These are phyloP conservation scores for Pocillopora meandrina DNA, from an alignment of 92 coral and sea anemone genomes.

Conservation along the genomic window DNA sequence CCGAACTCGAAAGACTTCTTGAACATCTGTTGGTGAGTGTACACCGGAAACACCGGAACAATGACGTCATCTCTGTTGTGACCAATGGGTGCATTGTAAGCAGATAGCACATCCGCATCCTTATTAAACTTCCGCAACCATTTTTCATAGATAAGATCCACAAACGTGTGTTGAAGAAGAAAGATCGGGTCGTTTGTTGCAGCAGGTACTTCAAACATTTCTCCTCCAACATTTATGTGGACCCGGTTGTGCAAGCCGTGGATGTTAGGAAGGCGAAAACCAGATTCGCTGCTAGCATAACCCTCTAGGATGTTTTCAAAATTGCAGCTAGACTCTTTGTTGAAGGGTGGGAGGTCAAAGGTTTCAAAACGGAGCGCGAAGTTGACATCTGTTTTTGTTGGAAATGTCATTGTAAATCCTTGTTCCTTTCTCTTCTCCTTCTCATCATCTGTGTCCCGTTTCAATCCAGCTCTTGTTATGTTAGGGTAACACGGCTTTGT, in stretches of 20 bases:
- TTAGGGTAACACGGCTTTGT: slow-evolving; percentile 20
- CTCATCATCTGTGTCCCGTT: slow-evolving; percentile 14
- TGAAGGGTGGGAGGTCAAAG: slow-evolving; percentile 53
- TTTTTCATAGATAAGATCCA: slow-evolving; percentile 68
- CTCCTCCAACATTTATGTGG: slow-evolving; percentile 54
- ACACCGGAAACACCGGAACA: slow-evolving; percentile 44
- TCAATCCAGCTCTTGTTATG: background rate
- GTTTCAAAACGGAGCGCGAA: slow-evolving; percentile 65
- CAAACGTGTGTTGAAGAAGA: slow-evolving; percentile 62
- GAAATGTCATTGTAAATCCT: slow-evolving; percentile 41
- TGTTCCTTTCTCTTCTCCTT: slow-evolving; percentile 13
- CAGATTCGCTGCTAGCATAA: slow-evolving; percentile 44
- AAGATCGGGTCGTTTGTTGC: slow-evolving; percentile 75
- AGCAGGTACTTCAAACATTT: slow-evolving; percentile 67
- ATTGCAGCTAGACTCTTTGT: slow-evolving; percentile 50
- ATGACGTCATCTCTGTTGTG: slow-evolving; percentile 43
- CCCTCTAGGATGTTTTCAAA: slow-evolving; percentile 69
- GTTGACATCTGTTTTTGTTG: slow-evolving; percentile 63
- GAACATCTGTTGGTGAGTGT: slow-evolving; percentile 44
- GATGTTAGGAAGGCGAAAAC: slow-evolving; percentile 33
- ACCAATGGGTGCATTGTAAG: slow-evolving; percentile 41
- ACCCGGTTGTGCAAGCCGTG: slow-evolving; percentile 69
- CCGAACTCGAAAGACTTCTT: slow-evolving; percentile 53
- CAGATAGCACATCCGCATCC: slow-evolving; percentile 34
- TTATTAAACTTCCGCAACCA: slow-evolving; percentile 59